Percentiles rank a stretch among this genome's conserved stretches.
Conservation (phyloP, 1,140 invertebrate species). For the Macrostomum lignano region DNA sequence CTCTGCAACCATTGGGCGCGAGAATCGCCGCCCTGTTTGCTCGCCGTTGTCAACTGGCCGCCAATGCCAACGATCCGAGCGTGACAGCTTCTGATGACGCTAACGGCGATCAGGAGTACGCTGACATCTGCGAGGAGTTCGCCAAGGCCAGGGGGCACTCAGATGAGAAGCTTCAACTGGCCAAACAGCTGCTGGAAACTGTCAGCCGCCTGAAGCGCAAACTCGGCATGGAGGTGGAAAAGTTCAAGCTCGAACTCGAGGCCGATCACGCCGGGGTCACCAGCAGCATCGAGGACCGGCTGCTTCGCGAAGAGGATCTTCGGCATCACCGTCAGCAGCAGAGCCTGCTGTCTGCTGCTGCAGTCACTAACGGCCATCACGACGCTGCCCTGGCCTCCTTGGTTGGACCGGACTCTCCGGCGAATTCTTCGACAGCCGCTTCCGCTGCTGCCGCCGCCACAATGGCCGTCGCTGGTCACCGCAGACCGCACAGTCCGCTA, state of each 20-base stretch:
- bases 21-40: not conserved
- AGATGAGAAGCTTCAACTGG: conserved; percentile 2
- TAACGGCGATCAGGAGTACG: not conserved
- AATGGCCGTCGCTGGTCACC: no score
- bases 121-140: not conserved
- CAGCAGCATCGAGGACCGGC: conserved; percentile 75
- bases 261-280: conserved; percentile 91
- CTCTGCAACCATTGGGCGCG: not conserved
- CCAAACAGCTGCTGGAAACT: not conserved
- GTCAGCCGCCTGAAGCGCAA: conserved; percentile 19
- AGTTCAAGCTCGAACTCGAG: conserved; percentile 92
- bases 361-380: no score
- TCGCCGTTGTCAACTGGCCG: not conserved
- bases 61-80: not conserved
- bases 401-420: no score
- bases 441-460: no score
- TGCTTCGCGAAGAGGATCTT: no score
- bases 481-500: no score
- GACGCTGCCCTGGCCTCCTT: no score
- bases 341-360: no score
- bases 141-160: not conserved
- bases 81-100: not conserved
- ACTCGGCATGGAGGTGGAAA: conserved; percentile 63
- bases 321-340: no score
- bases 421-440: no score